Base-by-base conservation (phyloP, 2,113 vertebrate genomes). In the Rhinogobius similis region DNA sequence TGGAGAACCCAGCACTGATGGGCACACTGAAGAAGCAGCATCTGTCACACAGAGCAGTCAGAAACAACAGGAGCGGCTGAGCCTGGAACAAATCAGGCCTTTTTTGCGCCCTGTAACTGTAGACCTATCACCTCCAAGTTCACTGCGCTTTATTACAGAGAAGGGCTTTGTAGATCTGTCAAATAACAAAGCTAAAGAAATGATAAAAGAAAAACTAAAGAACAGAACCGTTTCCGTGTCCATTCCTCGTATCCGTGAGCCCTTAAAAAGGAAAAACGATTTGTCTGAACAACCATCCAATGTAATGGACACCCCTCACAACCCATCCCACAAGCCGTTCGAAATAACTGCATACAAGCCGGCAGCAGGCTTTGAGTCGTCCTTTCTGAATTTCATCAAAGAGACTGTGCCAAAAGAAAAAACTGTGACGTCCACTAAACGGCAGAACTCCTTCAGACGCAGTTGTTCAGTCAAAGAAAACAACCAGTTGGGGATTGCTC, bases 321-420 rank as follows among this genome's bases (percentile, higher is more conserved):
- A 63, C 64, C 68, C 90, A 14, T 44, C 83, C 3, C 85, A 93
- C 41, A 87, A 83, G 66, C 77, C 94, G 7, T 96, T 97, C 86
- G 95, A 98, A 90, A 91, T 98, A 52, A 92, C 93, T 41, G 85
- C 94, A 9, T 99, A 96, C 27, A 98, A 97, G 73, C 96, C 97
- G 9, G 32, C 32, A 0, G 95, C 98, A 79, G 96, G 96, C 63
- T 99, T 99, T 27, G 97, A 99, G 82, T 95, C 95, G 8, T 99
- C 97, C 0, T 98, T 99, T 87, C 86, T 99, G 74, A 95, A 97
- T 78, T 99, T 99, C 87, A 96, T 99, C 86, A 95, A 98, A 83
- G 96, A 98, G 75, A 95, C 92, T 0, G 10, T 62, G 1, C 76
- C 86, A 2, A 94, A 93, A 80, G 93, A 95, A 21, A 94, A 95